These are phyloP conservation scores for Rallus crepitans DNA, from an alignment of 2,797 vertebrate species.

Conservation along the genomic window DNA sequence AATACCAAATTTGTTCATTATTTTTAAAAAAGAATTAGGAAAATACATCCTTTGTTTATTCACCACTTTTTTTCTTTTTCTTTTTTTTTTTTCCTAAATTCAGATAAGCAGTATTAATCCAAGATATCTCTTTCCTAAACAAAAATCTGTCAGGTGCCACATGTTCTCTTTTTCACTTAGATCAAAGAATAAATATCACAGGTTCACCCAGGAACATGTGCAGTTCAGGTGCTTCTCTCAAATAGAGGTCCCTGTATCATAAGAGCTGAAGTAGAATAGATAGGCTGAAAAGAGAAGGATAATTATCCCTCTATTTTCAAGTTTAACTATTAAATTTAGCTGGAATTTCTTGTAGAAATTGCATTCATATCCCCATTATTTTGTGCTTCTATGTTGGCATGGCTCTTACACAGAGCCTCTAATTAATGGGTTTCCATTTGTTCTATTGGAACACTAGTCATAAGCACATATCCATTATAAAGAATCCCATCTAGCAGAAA, in stretches of 20 bases:
- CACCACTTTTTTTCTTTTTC: too few species aligned
- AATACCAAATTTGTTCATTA: neutral
- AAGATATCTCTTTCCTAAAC: neutral
- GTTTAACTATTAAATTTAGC: neutral
- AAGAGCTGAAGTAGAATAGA: neutral
- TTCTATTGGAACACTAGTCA: neutral
- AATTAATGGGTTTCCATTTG: neutral
- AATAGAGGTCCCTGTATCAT: neutral
- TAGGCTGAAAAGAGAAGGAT: neutral
- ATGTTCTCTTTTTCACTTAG: neutral
- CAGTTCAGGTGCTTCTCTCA: neutral
- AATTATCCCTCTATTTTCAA: neutral
- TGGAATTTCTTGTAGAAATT: neutral
- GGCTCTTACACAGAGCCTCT: neutral
- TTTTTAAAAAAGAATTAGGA: neutral
- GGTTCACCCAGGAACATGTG: neutral
- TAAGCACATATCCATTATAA: neutral
- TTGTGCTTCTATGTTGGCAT: neutral
- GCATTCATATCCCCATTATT: neutral
- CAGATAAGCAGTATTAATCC: neutral
- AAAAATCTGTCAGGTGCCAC: neutral
- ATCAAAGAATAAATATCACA: neutral
- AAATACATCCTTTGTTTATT: neutral
- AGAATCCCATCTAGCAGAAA: neutral
- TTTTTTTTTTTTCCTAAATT: neutral